These are phyloP conservation scores for Melanogrammus aeglefinus DNA, from an alignment of 2,797 vertebrate species.

Conservation along the genomic window DNA sequence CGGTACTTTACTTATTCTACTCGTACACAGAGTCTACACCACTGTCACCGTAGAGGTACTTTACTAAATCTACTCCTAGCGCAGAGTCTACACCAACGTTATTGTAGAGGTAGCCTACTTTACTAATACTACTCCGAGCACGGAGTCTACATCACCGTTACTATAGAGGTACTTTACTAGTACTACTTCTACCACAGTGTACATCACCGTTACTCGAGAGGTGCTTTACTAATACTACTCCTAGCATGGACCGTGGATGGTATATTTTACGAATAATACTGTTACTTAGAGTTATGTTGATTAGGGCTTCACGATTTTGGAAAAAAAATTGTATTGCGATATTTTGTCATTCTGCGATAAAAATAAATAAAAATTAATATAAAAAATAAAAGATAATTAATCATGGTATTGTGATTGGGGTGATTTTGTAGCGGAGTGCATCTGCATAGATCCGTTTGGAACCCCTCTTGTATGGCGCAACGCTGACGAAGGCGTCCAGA, in stretches of 20 bases:
- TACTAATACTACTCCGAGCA: constrained; percentile 81
- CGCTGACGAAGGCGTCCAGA: no score
- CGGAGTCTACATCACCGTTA: constrained; percentile 83
- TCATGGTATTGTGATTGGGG: no score
- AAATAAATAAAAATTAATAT: no score
- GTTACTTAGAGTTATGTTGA: constrained; percentile 85
- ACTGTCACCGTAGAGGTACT: constrained; percentile 64
- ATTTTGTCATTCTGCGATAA: no score
- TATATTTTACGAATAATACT: constrained; percentile 43
- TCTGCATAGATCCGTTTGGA: no score
- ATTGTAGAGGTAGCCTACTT: constrained; percentile 78
- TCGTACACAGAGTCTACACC: constrained; percentile 89
- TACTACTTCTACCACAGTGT: constrained; percentile 84
- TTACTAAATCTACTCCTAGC: constrained; percentile 81
- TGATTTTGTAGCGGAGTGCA: no score
- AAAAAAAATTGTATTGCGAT: no score
- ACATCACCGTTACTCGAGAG: constrained; percentile 66
- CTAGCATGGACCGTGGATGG: constrained; percentile 88
- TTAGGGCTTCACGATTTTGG: background rate
- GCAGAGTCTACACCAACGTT: constrained; percentile 88
- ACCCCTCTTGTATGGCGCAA: no score
- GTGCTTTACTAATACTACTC: constrained; percentile 67
- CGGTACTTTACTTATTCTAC: constrained; percentile 73
- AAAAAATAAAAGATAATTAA: no score
- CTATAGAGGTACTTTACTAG: constrained; percentile 75